Conservation (phyloP, 2,113 vertebrate genomes). For the Merops nubicus region DNA sequence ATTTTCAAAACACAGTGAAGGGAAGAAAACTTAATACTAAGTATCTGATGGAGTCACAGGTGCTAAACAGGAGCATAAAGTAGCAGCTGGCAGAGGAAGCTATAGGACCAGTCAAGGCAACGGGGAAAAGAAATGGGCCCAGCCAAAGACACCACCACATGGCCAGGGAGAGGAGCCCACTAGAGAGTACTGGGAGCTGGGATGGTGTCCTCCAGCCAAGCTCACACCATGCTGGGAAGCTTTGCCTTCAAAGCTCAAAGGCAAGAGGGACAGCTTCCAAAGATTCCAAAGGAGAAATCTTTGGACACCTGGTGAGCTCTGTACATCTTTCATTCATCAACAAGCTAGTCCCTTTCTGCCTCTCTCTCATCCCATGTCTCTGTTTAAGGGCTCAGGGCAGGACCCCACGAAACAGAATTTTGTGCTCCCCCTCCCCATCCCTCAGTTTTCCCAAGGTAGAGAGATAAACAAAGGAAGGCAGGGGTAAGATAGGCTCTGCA, state of each 20-base stretch:
- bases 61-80: not conserved
- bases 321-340: not conserved
- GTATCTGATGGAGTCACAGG: not conserved
- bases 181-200: not conserved
- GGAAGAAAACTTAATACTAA: not conserved
- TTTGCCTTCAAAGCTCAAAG: not conserved
- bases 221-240: not conserved
- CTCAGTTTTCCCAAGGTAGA: too few relatives aligned
- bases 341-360: not conserved
- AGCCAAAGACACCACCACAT: not conserved
- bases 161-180: not conserved
- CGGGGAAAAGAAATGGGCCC: not conserved
- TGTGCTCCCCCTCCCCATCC: too few relatives aligned
- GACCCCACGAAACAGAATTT: too few relatives aligned
- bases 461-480: too few relatives aligned
- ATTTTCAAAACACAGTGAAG: not conserved
- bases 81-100: not conserved
- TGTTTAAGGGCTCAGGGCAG: too few relatives aligned
- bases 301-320: not conserved
- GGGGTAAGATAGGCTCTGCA: too few relatives aligned
- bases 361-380: not conserved
- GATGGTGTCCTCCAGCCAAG: not conserved
- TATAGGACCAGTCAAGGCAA: not conserved
- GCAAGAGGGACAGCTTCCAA: not conserved
- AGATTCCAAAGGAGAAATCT: not conserved